These are phyloP conservation scores for Mola mola DNA, from an alignment of 2,113 vertebrate genomes.

Conservation along the genomic window DNA sequence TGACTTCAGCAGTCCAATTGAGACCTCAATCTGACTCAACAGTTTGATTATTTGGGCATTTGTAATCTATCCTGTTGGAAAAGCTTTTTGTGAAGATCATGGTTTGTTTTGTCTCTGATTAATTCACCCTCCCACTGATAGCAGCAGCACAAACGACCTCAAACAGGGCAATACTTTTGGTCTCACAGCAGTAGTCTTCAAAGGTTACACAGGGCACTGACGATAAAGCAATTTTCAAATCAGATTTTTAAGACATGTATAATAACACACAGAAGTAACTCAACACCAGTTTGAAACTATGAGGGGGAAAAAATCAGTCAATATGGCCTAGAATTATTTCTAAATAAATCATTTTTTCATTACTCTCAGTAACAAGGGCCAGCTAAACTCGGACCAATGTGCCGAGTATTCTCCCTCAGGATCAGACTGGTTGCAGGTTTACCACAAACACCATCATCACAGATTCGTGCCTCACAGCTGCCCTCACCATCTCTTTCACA, in stretches of 20 bases:
- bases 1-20: conserved; percentile 22
- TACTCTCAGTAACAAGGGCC: conserved; percentile 31
- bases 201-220: too few relatives aligned
- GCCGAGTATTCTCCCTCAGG: conserved; percentile 26
- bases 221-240: too few relatives aligned
- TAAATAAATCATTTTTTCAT: too few relatives aligned
- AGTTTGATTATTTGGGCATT: conserved; percentile 29
- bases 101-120: conserved; percentile 12
- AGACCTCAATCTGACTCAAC: conserved; percentile 25
- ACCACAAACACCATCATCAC: conserved; percentile 53
- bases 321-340: too few relatives aligned
- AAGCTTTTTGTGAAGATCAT: conserved; percentile 20
- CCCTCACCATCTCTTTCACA: conserved; percentile 43
- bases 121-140: too few relatives aligned
- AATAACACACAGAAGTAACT: too few relatives aligned
- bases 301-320: too few relatives aligned
- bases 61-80: conserved; percentile 18
- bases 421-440: conserved; percentile 40
- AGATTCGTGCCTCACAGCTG: conserved; percentile 38
- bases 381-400: conserved; percentile 25
- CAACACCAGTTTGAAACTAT: too few relatives aligned
- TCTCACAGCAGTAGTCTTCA: conserved; percentile 5
- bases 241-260: too few relatives aligned
- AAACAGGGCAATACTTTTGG: not conserved
- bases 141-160: conserved; percentile 10